Evolutionary conservation across 2,888 invertebrate genomes (phyloP).

Genomic region (Cataglyphis rosenhaueri): DNA sequence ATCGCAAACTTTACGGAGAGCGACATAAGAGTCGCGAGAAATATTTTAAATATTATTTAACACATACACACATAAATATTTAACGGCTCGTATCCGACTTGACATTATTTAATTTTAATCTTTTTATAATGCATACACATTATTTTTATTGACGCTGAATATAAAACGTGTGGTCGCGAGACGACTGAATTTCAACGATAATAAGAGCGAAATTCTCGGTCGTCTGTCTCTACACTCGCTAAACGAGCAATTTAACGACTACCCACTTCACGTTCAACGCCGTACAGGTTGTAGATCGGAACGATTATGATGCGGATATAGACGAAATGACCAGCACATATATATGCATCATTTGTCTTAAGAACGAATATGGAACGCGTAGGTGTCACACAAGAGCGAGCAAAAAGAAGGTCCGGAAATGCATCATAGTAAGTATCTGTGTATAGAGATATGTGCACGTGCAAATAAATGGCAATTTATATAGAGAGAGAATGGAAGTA

Average conservation of each 20-base stretch:
- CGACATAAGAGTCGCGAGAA: background rate
- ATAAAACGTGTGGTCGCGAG: constrained; percentile 63
- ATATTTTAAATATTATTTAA: background rate
- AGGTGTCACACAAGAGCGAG: constrained; percentile 58
- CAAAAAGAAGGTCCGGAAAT: constrained; percentile 67
- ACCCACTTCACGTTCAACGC: constrained; percentile 80
- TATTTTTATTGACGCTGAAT: background rate
- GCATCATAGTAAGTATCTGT: constrained; percentile 7
- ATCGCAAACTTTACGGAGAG: background rate
- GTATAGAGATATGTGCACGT: background rate
- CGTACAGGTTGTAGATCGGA: constrained; percentile 81
- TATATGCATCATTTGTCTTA: constrained; percentile 77
- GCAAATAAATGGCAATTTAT: background rate
- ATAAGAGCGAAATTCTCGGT: constrained; percentile 66
- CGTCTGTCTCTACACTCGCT: constrained; percentile 69
- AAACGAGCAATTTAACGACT: constrained; percentile 77
- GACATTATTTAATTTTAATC: background rate
- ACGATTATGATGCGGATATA: constrained; percentile 78
- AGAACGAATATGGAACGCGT: constrained; percentile 69
- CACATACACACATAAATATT: background rate
- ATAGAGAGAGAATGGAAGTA: background rate
- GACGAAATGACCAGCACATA: constrained; percentile 75
- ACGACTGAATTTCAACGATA: constrained; percentile 53
- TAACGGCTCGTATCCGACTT: background rate
- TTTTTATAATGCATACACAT: background rate